Evolutionary conservation across 1,140 invertebrate species (phyloP), one percentile per base, ranked within the genome.

Genomic region (Orius laevigatus): DNA sequence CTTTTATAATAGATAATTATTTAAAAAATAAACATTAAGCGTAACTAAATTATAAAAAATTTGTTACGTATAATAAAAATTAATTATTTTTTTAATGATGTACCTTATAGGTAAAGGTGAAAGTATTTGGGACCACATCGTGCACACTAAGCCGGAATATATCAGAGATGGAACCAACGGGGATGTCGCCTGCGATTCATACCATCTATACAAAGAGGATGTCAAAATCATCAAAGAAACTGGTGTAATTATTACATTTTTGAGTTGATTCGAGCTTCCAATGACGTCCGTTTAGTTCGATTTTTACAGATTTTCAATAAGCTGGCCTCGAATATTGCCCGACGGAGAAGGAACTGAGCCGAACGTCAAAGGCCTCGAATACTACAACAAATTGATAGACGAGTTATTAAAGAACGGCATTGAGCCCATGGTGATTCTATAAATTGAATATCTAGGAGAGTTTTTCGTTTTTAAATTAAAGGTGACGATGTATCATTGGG

Each of bases 221-320:
- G 62, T 76, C 2, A 50, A 50, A 10, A 52, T 71, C n/a, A 42
- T 72, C 45, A 64, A 63, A 42, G 53, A 68, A 12, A 59, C 71
- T 11, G 67, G 68, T 4, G 67, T 72, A 53, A 58, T 59, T 52
- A 53, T 14, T n/a, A n/a, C n/a, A n/a, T n/a, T 15, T 47, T 16
- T 14, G 10, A 36, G 31, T n/a, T 16, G 8, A 25, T 25, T 25
- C 3, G 25, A 25, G 8, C 8, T 25, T 25, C 25, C 8, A 31
- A 12, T 46, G 18, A 31, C 2, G 2, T 46, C 20, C 12, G 36
- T 53, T 55, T 36, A 64, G 62, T 58, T 64, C 4, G 64, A 71
- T 53, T 68, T 71, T 33, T 78, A 78, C 56, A 66, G 76, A 11
- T 75, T 81, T 57, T 80, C 78, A 0, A 64, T 79, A n/a, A 74